A percentile compares a stretch with the other conserved stretches of the same genome.
Evolutionary conservation across 64 coral and sea anemone species (phyloP).

Genomic region (Actinia tenebrosa): DNA sequence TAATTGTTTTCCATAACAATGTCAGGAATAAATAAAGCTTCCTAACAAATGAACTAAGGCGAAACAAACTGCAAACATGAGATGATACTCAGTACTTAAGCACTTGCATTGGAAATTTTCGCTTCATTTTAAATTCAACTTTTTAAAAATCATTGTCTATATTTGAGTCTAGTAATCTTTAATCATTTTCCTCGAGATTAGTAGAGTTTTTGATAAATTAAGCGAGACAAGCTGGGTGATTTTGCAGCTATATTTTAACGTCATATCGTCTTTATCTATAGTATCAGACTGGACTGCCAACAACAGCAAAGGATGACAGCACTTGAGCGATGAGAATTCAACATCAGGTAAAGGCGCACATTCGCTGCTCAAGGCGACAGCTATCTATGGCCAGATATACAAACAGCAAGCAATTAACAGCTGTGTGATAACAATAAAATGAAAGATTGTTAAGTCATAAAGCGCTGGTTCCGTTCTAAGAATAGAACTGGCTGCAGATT

Average conservation of each 20-base stretch:
- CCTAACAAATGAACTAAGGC: too few species aligned
- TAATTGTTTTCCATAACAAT: too few species aligned
- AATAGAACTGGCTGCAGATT: background rate
- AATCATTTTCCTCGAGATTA: too few species aligned
- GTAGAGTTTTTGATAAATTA: too few species aligned
- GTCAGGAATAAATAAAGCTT: too few species aligned
- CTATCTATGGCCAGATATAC: background rate
- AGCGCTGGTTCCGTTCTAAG: background rate
- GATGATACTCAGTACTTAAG: too few species aligned
- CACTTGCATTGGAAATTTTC: too few species aligned
- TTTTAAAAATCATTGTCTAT: too few species aligned
- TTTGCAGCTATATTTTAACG: background rate
- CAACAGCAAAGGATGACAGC: background rate
- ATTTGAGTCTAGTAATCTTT: too few species aligned
- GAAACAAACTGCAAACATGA: too few species aligned
- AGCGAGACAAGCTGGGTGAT: too few species aligned
- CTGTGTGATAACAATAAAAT: background rate
- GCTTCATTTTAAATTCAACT: too few species aligned
- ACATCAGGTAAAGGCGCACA: background rate
- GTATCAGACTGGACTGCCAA: background rate
- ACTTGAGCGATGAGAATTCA: background rate
- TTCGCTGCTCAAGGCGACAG: background rate
- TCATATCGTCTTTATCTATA: background rate
- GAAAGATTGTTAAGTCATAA: conserved; percentile 2
- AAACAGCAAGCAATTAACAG: background rate